Evolutionary conservation across 2,888 invertebrate genomes (phyloP).

Genomic region (Cacoxenus indagator): DNA sequence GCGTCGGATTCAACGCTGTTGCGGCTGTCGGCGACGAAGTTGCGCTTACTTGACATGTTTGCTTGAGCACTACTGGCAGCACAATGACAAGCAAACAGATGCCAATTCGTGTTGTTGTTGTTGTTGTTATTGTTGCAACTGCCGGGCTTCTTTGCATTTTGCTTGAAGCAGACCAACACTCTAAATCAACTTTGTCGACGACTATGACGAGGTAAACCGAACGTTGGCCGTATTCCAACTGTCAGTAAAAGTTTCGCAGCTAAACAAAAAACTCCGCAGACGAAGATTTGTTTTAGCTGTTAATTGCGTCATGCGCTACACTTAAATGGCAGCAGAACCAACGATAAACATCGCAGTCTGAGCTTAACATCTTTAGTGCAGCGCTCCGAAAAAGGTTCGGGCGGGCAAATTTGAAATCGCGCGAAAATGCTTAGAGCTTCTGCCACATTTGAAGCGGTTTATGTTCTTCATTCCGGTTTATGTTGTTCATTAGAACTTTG

Average conservation of each 20-base stretch:
- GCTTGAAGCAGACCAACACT: not conserved
- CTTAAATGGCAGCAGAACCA: not conserved
- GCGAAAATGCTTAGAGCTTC: not conserved
- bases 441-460: slow-evolving; percentile 37
- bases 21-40: not conserved
- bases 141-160: not conserved
- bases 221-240: slow-evolving; percentile 47
- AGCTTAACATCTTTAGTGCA: not conserved
- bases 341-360: not conserved
- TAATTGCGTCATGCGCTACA: slow-evolving; percentile 40
- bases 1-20: not conserved
- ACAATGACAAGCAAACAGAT: slow-evolving; percentile 3
- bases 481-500: slow-evolving; percentile 44
- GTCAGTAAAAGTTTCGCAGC: slow-evolving; percentile 36
- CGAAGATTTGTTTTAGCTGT: slow-evolving; percentile 36
- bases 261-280: slow-evolving; percentile 24
- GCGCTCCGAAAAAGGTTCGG: not conserved
- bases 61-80: not conserved
- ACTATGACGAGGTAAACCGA: not conserved
- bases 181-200: not conserved
- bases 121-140: not conserved
- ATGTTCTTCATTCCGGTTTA: slow-evolving; percentile 27
- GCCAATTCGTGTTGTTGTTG: not conserved
- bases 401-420: too few relatives aligned
- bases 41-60: not conserved